Conservation (phyloP, 2,888 invertebrate genomes). For the Strigamia transsilvanica region DNA sequence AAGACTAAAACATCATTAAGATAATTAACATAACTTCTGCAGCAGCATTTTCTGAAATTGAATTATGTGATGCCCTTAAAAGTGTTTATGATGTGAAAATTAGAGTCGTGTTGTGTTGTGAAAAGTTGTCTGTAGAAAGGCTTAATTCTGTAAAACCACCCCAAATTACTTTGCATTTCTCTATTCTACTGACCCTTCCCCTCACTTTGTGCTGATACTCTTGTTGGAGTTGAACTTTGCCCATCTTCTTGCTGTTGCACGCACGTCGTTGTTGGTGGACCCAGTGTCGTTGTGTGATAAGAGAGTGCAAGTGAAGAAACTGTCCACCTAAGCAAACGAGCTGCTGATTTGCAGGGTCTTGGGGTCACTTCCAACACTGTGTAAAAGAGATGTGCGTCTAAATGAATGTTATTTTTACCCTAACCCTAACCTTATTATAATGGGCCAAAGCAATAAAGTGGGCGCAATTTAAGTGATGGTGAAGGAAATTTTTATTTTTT, state of each 20-base stretch:
- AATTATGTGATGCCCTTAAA: background rate
- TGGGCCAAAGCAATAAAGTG: background rate
- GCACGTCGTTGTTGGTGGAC: constrained; percentile 1
- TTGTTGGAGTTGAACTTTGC: constrained; percentile 49
- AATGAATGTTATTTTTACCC: constrained; percentile 27
- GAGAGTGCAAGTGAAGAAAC: constrained; percentile 28
- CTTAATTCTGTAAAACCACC: constrained; percentile 15
- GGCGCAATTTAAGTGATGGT: background rate
- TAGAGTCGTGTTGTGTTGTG: background rate
- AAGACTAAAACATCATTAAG: background rate
- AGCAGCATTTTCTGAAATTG: too few relatives aligned
- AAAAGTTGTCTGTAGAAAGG: constrained; percentile 18
- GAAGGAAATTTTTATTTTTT: background rate
- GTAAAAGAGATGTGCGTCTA: constrained; percentile 37
- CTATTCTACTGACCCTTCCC: constrained; percentile 11
- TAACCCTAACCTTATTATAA: background rate
- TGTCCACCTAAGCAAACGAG: constrained; percentile 34
- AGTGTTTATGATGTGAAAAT: background rate
- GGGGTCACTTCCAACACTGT: background rate
- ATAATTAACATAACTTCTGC: too few relatives aligned
- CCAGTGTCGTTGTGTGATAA: constrained; percentile 27
- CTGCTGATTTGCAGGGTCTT: constrained; percentile 31
- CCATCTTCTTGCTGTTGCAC: constrained; percentile 11
- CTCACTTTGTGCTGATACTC: constrained; percentile 37
- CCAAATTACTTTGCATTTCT: constrained; percentile 40